Evolutionary conservation across 2,888 invertebrate species (phyloP), one percentile per base, ranked within the genome.

Genomic region (Leucophenga maculata): DNA sequence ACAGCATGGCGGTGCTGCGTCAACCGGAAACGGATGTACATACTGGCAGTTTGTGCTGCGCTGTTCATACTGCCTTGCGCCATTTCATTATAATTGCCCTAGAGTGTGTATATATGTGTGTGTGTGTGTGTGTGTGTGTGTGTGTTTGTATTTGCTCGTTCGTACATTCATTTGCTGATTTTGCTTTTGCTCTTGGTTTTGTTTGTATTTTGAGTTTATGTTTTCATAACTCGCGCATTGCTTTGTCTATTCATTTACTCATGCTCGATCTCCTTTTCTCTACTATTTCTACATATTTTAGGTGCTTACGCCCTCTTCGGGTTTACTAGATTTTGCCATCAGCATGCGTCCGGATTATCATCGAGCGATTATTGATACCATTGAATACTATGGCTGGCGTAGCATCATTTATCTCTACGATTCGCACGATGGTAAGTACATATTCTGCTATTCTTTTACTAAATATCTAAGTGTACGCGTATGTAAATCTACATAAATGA

Each of bases 341-440:
- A 96, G 96, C 88, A 94, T 99, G 94, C 92, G 97, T 74, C 98
- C 99, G 50, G 95, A 98, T 89, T 97, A 97, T 89, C 96, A 97
- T 89, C 94, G 94, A 85, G 97, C 98, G 70, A 94, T 99, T 86
- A 95, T 98, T 78, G 98, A 98, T 89, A 94, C 97, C 70, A 96
- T 99, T 83, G 92, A 94, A 75, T 94, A 95, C 89, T 98, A 98
- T 89, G 94, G 92, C 71, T 95, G 95, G 95, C 91, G 91, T 78
- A 92, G 92, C 87, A 92, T 95, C 83, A 93, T 94, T 86, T 94
- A 94, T 89, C 90, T 95, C 77, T 94, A 94, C 88, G 93, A 94
- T 89, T 93, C 93, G 54, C 93, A 94, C 80, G 93, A 94, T 86
- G 94, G 94, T 94, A 88, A 91, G 92, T 90, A n/a, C n/a, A n/a